These are phyloP conservation scores for Malachius bipustulatus DNA, from an alignment of 2,888 invertebrate species.

Conservation along the genomic window DNA sequence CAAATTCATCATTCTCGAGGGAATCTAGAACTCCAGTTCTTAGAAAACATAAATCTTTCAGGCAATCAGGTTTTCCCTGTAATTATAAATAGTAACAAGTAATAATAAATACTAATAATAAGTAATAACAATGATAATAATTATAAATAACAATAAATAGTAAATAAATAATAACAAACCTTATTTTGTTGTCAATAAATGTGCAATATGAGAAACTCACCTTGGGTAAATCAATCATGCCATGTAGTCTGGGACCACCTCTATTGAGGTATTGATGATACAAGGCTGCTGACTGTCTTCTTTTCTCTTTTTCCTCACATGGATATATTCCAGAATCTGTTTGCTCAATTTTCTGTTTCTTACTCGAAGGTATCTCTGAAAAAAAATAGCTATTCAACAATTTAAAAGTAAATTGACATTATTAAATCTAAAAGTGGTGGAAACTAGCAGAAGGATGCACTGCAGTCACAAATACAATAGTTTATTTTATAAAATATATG, in stretches of 20 bases:
- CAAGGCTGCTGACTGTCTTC: constrained; percentile 48
- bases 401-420: constrained; percentile 1
- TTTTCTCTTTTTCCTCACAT: constrained; percentile 60
- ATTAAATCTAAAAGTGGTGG: constrained; percentile 1
- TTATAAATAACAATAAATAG: no score
- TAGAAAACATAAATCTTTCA: constrained; percentile 58
- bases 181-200: no score
- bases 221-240: constrained; percentile 72
- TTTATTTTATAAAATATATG: no score
- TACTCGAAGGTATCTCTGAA: constrained; percentile 18
- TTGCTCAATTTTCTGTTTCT: constrained; percentile 28
- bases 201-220: constrained; percentile 42
- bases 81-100: constrained; percentile 18
- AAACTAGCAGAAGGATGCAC: no score
- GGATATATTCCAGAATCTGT: constrained; percentile 36
- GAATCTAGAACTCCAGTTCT: constrained; percentile 84
- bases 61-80: constrained; percentile 59
- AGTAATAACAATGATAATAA: no score
- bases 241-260: constrained; percentile 69
- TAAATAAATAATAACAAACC: no score
- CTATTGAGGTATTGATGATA: constrained; percentile 70
- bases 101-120: constrained; percentile 3
- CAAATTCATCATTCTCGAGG: constrained; percentile 69
- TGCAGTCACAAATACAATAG: no score
- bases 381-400: no score